These are phyloP conservation scores for Dilophus febrilis DNA, from an alignment of 2,888 invertebrate species.

Conservation along the genomic window DNA sequence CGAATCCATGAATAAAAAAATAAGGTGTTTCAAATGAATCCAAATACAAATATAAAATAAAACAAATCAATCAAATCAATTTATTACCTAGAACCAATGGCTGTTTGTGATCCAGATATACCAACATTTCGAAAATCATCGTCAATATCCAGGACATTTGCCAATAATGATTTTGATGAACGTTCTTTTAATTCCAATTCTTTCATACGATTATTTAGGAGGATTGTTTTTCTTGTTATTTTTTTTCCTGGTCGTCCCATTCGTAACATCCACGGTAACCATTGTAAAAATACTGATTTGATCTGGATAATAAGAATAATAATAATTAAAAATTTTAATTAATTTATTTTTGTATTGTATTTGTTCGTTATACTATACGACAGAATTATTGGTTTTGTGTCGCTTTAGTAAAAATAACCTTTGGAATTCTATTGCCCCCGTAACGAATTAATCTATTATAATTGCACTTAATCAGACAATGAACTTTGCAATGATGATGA, in stretches of 20 bases:
- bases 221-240: constrained; percentile 75
- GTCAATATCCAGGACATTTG: constrained; percentile 90
- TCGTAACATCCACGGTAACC: constrained; percentile 91
- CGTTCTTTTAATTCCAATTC: constrained; percentile 86
- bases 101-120: constrained; percentile 36
- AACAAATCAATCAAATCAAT: background rate
- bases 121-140: constrained; percentile 75
- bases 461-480: too few relatives aligned
- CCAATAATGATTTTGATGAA: constrained; percentile 82
- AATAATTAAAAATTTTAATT: too few relatives aligned
- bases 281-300: constrained; percentile 86
- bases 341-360: too few relatives aligned
- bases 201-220: constrained; percentile 81
- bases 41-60: background rate
- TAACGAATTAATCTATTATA: too few relatives aligned
- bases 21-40: background rate
- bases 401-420: too few relatives aligned
- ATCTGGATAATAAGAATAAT: too few relatives aligned
- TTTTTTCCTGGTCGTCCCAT: constrained; percentile 94
- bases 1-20: background rate
- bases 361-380: too few relatives aligned
- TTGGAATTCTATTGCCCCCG: too few relatives aligned
- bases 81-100: constrained; percentile 34
- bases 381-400: too few relatives aligned
- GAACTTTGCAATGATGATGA: too few relatives aligned